A percentile compares a stretch with the other conserved stretches of the same genome.
Evolutionary conservation across 1,140 invertebrate genomes (phyloP).

Genomic region (Platorchestia sp.): DNA sequence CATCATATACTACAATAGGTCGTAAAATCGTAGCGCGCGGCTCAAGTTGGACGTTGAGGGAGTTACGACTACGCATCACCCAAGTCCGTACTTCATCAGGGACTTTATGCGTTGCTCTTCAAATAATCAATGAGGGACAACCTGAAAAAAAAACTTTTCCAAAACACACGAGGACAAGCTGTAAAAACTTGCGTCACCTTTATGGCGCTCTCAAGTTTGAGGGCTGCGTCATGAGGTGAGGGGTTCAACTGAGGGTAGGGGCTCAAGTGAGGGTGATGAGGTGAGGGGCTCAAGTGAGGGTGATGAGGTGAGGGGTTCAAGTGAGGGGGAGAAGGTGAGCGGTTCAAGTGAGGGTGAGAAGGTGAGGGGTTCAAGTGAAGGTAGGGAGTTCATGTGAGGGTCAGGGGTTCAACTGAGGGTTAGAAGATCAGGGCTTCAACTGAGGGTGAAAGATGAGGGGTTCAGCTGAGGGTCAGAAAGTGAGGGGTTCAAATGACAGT

Average conservation of each 20-base stretch:
- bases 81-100: slow-evolving; percentile 11
- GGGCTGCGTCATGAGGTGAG: neutral
- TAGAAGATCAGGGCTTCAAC: too few relatives aligned
- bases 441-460: too few relatives aligned
- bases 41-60: neutral
- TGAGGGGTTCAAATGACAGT: too few relatives aligned
- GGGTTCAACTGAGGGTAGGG: neutral
- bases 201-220: neutral
- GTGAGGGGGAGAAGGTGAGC: too few relatives aligned
- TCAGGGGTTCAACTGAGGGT: too few relatives aligned
- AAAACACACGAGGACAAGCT: neutral
- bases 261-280: neutral
- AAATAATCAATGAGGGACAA: slow-evolving; percentile 16
- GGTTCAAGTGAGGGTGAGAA: too few relatives aligned
- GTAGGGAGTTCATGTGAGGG: too few relatives aligned
- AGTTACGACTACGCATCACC: neutral
- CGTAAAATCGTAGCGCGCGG: neutral
- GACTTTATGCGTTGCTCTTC: neutral
- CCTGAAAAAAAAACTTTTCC: neutral
- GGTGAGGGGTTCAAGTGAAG: too few relatives aligned
- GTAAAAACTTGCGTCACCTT: slow-evolving; percentile 19
- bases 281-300: neutral
- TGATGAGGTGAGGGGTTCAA: too few relatives aligned
- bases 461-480: neutral
- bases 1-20: neutral